Evolutionary conservation across 2,797 vertebrate genomes (phyloP).

Genomic region (Sebastes hopkinsi): DNA sequence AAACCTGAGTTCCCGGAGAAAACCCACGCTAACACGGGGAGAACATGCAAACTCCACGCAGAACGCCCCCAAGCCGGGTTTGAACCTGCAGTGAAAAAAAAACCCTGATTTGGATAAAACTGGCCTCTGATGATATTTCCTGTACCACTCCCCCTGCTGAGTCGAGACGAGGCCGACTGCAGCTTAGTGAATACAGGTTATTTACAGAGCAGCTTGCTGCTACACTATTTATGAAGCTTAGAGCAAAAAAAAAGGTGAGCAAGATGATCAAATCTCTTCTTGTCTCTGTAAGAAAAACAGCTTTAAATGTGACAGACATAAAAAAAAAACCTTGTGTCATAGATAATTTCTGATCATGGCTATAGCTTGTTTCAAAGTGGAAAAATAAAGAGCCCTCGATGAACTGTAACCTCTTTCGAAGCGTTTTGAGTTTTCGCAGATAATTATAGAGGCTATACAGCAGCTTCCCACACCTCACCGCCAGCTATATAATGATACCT

Average conservation of each 20-base stretch:
- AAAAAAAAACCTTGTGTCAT: constrained; percentile 4
- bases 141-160: background rate
- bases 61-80: no score
- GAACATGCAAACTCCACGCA: no score
- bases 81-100: no score
- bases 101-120: background rate
- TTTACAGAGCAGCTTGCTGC: constrained; percentile 17
- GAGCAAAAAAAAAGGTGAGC: background rate
- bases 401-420: constrained; percentile 78
- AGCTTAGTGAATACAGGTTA: constrained; percentile 6
- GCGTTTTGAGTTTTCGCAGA: constrained; percentile 87
- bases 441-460: constrained; percentile 94
- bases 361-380: constrained; percentile 54
- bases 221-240: constrained; percentile 3
- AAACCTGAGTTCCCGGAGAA: no score
- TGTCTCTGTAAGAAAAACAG: background rate
- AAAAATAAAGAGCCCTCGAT: constrained; percentile 63
- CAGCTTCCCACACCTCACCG: constrained; percentile 93
- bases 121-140: background rate
- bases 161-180: background rate
- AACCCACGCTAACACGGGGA: no score
- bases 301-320: background rate
- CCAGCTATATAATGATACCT: constrained; percentile 94
- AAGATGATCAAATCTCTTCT: background rate
- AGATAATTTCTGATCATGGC: constrained; percentile 61